Evolutionary conservation across 2,113 vertebrate species (phyloP).

Genomic region (Scortum barcoo): DNA sequence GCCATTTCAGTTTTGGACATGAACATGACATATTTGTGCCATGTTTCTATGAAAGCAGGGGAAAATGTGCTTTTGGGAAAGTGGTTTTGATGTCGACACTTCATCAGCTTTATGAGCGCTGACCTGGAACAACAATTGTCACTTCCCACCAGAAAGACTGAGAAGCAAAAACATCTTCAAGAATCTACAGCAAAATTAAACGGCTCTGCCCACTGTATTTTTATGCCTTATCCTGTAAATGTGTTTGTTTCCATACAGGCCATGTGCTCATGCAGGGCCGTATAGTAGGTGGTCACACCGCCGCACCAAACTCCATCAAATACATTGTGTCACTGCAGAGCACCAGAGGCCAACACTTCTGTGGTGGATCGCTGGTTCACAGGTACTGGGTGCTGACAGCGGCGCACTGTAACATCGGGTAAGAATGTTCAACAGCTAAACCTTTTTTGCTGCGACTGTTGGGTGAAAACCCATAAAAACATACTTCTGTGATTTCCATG

Average conservation of each 20-base stretch:
- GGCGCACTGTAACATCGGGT: slow-evolving; percentile 90
- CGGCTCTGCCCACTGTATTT: not conserved
- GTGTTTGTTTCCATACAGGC: slow-evolving; percentile 49
- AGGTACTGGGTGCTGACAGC: slow-evolving; percentile 90
- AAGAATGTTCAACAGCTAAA: slow-evolving; percentile 55
- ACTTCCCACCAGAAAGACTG: not conserved
- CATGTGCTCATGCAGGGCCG: slow-evolving; percentile 61
- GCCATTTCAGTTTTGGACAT: not conserved
- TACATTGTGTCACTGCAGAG: slow-evolving; percentile 88
- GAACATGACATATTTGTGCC: not conserved
- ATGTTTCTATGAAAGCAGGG: not conserved
- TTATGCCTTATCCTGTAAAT: not conserved
- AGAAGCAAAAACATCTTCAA: not conserved
- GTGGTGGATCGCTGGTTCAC: slow-evolving; percentile 89
- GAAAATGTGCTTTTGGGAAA: not conserved
- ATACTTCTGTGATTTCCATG: not conserved
- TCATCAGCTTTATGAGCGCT: not conserved
- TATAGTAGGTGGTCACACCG: slow-evolving; percentile 84
- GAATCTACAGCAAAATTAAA: not conserved
- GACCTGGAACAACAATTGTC: not conserved
- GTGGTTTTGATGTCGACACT: not conserved
- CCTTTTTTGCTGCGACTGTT: not conserved
- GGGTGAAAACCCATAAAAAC: not conserved
- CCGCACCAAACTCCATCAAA: slow-evolving; percentile 81
- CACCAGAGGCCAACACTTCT: slow-evolving; percentile 85